Conservation (phyloP, 2,888 invertebrate species). For the Tenthredo amoena region DNA sequence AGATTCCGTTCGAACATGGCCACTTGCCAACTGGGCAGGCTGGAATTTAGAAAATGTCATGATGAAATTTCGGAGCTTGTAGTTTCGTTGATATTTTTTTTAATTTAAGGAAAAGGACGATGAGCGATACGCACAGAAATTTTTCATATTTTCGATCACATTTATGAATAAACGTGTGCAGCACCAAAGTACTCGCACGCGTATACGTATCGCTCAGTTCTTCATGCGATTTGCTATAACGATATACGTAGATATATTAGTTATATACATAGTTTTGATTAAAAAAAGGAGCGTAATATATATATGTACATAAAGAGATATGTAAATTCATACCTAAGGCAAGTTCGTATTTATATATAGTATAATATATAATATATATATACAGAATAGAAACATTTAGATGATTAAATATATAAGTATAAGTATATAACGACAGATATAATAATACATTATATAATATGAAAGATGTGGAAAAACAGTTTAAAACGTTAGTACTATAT, state of each 20-base stretch:
- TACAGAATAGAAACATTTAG: slow-evolving; percentile 14
- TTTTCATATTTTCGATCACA: background rate
- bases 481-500: slow-evolving; percentile 18
- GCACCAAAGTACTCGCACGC: background rate
- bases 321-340: background rate
- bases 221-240: slow-evolving; percentile 35
- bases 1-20: slow-evolving; percentile 80
- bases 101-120: background rate
- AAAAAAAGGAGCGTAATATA: background rate
- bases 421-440: background rate
- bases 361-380: background rate
- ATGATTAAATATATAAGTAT: slow-evolving; percentile 18
- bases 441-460: background rate
- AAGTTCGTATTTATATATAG: background rate
- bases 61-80: background rate
- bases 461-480: slow-evolving; percentile 12
- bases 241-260: background rate
- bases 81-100: background rate
- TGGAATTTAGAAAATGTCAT: slow-evolving; percentile 48
- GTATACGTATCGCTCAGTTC: slow-evolving; percentile 18
- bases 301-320: background rate
- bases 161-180: background rate
- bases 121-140: slow-evolving; percentile 1
- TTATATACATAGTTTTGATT: background rate
- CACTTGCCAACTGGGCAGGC: slow-evolving; percentile 78